Evolutionary conservation across 2,797 vertebrate genomes (phyloP).

Genomic region (Brachymystax lenok): DNA sequence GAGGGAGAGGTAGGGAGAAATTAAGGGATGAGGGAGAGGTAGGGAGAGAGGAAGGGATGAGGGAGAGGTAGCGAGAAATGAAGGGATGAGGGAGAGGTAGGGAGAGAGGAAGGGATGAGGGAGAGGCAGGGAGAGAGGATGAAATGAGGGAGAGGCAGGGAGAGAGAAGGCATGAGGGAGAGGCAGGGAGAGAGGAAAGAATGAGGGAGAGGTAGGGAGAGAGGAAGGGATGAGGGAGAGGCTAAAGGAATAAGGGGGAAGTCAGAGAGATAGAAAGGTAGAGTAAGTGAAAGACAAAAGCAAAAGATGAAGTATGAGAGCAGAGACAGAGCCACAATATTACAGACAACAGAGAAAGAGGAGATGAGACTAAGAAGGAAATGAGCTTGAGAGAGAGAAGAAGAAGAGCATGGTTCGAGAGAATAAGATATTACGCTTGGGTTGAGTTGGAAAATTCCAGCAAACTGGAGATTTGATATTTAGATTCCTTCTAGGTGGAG

Average conservation of each 20-base stretch:
- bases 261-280: background rate
- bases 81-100: too few species aligned
- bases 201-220: too few species aligned
- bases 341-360: background rate
- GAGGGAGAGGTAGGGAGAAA: too few species aligned
- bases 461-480: background rate
- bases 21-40: too few species aligned
- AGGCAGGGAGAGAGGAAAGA: too few species aligned
- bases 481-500: background rate
- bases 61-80: too few species aligned
- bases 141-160: too few species aligned
- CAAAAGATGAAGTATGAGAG: background rate
- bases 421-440: background rate
- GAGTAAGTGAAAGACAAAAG: background rate
- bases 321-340: background rate
- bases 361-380: background rate
- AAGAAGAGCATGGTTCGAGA: background rate
- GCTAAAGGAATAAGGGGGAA: background rate
- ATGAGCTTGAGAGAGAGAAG: background rate
- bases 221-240: background rate
- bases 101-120: too few species aligned
- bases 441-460: background rate
- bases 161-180: background rate
- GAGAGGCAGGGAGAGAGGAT: too few species aligned
- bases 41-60: too few species aligned